Evolutionary conservation across 2,888 invertebrate genomes (phyloP).

Genomic region (Tipula unca): DNA sequence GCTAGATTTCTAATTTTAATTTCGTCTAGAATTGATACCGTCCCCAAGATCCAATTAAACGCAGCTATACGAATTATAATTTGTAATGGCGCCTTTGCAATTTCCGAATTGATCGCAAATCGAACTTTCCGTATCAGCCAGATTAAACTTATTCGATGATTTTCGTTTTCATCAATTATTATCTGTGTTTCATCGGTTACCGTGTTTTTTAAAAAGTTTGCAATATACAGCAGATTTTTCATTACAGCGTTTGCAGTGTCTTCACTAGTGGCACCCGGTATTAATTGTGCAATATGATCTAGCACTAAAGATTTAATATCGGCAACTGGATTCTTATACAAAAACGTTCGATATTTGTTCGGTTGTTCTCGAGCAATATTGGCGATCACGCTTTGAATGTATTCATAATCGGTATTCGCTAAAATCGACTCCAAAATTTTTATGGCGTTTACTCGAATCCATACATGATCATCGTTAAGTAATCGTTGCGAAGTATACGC

Average conservation of each 20-base stretch:
- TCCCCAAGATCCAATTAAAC: conserved; percentile 75
- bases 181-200: conserved; percentile 28
- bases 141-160: conserved; percentile 50
- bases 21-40: conserved; percentile 54
- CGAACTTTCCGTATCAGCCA: conserved; percentile 71
- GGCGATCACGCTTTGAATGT: conserved; percentile 43
- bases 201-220: conserved; percentile 55
- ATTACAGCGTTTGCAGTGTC: conserved; percentile 64
- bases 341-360: conserved; percentile 43
- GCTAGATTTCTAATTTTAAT: conserved; percentile 52
- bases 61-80: conserved; percentile 60
- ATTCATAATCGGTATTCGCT: conserved; percentile 51
- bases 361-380: conserved; percentile 27
- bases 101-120: conserved; percentile 68
- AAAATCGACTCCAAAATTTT: conserved; percentile 69
- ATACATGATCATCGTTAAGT: conserved; percentile 72
- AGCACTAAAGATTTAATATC: conserved; percentile 58
- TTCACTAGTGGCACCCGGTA: conserved; percentile 54
- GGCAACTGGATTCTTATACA: conserved; percentile 53
- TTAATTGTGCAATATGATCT: conserved; percentile 67
- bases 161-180: conserved; percentile 26
- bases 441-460: conserved; percentile 72
- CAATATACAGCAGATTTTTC: conserved; percentile 60
- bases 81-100: conserved; percentile 59
- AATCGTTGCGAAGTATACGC: conserved; percentile 60